A percentile compares a stretch with the other conserved stretches of the same genome.
These are phyloP conservation scores for Anguilla megastoma DNA, from an alignment of 2,797 vertebrate species.

Conservation along the genomic window DNA sequence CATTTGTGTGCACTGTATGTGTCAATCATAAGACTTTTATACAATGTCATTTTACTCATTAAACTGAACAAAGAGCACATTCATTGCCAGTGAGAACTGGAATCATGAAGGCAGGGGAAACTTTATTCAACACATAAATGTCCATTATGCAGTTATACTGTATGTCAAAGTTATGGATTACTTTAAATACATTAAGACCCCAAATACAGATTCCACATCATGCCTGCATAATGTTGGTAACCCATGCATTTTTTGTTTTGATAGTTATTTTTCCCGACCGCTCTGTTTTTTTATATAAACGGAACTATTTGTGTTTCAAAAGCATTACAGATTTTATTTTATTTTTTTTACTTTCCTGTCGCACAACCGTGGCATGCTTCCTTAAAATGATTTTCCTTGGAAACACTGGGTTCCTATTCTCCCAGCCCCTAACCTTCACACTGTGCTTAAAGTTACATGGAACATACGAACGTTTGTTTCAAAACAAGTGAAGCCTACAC, in stretches of 20 bases:
- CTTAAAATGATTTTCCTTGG: slow-evolving; percentile 12
- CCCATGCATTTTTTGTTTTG: background rate
- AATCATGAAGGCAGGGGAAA: background rate
- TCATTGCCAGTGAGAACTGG: background rate
- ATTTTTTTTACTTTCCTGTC: slow-evolving; percentile 51
- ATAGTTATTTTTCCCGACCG: slow-evolving; percentile 15
- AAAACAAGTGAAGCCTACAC: slow-evolving; percentile 3
- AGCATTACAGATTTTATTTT: slow-evolving; percentile 49
- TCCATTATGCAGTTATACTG: background rate
- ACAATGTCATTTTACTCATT: background rate
- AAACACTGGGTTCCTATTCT: slow-evolving; percentile 22
- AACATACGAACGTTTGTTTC: background rate
- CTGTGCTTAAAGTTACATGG: background rate
- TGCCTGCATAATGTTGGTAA: background rate
- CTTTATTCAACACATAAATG: background rate
- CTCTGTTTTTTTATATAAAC: slow-evolving; percentile 51
- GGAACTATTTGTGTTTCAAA: slow-evolving; percentile 36
- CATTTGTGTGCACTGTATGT: background rate
- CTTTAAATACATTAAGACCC: background rate
- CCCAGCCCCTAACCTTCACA: slow-evolving; percentile 4
- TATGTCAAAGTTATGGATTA: background rate
- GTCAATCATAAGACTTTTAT: background rate
- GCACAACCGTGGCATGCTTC: slow-evolving; percentile 37
- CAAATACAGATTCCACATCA: background rate
- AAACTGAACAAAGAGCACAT: background rate